These are phyloP conservation scores for Orgyia antiqua DNA, from an alignment of 2,888 invertebrate genomes.

Conservation along the genomic window DNA sequence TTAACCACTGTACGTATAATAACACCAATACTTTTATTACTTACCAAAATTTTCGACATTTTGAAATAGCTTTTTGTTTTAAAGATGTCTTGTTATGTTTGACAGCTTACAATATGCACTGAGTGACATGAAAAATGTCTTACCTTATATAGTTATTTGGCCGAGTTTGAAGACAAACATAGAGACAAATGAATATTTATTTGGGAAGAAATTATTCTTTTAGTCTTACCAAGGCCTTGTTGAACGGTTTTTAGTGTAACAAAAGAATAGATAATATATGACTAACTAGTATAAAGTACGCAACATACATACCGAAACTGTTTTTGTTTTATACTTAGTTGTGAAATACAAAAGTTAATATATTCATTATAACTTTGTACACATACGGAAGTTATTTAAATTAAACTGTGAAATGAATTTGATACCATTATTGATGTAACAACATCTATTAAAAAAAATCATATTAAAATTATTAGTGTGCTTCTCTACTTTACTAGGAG, in stretches of 20 bases:
- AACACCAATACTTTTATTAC: conserved; percentile 14
- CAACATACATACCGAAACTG: conserved; percentile 14
- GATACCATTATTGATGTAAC: conserved; percentile 8
- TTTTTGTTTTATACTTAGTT: conserved; percentile 16
- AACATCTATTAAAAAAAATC: too few relatives aligned
- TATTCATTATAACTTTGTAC: conserved; percentile 19
- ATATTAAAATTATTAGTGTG: too few relatives aligned
- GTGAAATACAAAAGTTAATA: conserved; percentile 14
- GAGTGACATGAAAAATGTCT: conserved; percentile 33
- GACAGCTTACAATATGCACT: conserved; percentile 37
- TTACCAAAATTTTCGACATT: conserved; percentile 43
- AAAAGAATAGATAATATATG: conserved; percentile 65
- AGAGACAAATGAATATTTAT: conserved; percentile 42
- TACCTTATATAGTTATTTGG: conserved; percentile 62
- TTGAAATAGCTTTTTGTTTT: conserved; percentile 17
- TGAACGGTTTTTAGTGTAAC: conserved; percentile 51
- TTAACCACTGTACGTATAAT: too few relatives aligned
- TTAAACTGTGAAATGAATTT: conserved; percentile 13
- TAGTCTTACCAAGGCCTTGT: conserved; percentile 50
- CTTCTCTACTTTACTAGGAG: too few relatives aligned
- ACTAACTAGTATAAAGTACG: conserved; percentile 18
- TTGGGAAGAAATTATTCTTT: conserved; percentile 45
- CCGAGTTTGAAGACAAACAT: conserved; percentile 37
- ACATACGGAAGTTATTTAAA: conserved; percentile 12
- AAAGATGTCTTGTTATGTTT: conserved; percentile 25